Base-by-base conservation (phyloP, 2,888 invertebrate genomes). In the Petrolisthes cinctipes region DNA sequence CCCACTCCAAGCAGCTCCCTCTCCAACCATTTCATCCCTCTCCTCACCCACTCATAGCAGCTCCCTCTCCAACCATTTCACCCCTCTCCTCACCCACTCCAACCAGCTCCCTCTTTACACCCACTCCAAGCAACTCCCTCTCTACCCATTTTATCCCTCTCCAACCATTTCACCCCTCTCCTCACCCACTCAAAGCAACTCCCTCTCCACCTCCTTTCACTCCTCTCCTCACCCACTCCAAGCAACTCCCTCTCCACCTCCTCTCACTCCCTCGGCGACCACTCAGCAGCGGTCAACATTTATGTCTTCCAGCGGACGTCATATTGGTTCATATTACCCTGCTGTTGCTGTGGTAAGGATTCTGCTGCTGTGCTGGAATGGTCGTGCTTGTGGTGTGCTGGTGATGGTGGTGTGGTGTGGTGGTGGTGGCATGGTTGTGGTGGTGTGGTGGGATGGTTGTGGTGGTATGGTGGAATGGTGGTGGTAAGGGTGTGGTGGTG, bases 251-350 rank as follows among this genome's bases (percentile, higher is more conserved):
- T 23, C 23, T 51, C 20, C 82, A n/a, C 53, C 82, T 68, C 23
- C 51, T 51, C 23, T 66, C 14, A 57, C 23, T 37, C 37, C 51
- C 51, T 51, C 57, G 17, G 84, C 78, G 84, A 78, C 84, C 84
- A 84, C 84, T 84, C 84, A 84, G 84, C 84, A 84, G 57, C 56
- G 84, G 84, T 61, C 84, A 84, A 78, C 84, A 78, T 78, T 84
- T 84, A 84, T 84, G 84, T 78, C 84, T 84, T 84, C 84, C 84
- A 76, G 84, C 84, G 84, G 84, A 76, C 84, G 75, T 66, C 57
- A 84, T 84, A 78, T 84, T 84, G 56, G 51, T 66, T 78, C 84
- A 84, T 84, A 84, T 84, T 78, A 78, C 68, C 68, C 17, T 51
- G 51, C 66, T 66, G 68, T 7, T 76, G 76, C 51, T 76, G 76